Base-by-base conservation (phyloP, 2,888 invertebrate genomes). In the Emmelina monodactyla region DNA sequence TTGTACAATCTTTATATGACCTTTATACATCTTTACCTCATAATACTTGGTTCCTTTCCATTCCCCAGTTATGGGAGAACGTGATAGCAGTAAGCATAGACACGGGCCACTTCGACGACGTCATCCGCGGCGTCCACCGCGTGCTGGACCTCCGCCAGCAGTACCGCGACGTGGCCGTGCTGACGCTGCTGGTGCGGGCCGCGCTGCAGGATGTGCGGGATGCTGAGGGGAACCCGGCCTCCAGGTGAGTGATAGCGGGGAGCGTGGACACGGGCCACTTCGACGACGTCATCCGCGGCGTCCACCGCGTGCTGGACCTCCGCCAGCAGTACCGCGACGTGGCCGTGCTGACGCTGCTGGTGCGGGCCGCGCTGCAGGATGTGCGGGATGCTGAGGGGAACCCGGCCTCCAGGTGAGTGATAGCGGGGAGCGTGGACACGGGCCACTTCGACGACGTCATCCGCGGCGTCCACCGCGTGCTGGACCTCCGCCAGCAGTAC, bases 251-350 rank as follows among this genome's bases (percentile, higher is more conserved):
- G 37, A 83, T 98, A 69, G 71, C 91, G 15, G 91, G 96, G 15
- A 91, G 92, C 50, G 86, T 90, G 44, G 96, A 97, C 58, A 88
- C 92, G 10, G 89, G 88, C 0, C 88, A 92, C 57, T 92, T 93
- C 62, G 86, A 88, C 35, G 94, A 96, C 62, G 89, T 90, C 2
- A 85, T 97, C 38, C 85, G 87, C 40, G 89, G 94, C 1, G 91
- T 91, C 56, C 90, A 94, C 62, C 85, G 94, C 14, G 69, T 97
- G 31, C 70, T 95, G 19, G 96, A 97, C 57, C 67, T 97, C n/a
- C 88, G 86, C 62, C 85, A 85, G 34, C 88, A 89, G 54, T 92
- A 89, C 58, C 71, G 88, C 0, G 95, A 96, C 56, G 58, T 84
- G 0, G 87, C 91, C 64, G 86, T 95, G 14, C 70, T 96, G 11